phyloP scores from a whole-genome alignment of 1,140 invertebrate species.

The Dreissena rostriformis region DNA sequence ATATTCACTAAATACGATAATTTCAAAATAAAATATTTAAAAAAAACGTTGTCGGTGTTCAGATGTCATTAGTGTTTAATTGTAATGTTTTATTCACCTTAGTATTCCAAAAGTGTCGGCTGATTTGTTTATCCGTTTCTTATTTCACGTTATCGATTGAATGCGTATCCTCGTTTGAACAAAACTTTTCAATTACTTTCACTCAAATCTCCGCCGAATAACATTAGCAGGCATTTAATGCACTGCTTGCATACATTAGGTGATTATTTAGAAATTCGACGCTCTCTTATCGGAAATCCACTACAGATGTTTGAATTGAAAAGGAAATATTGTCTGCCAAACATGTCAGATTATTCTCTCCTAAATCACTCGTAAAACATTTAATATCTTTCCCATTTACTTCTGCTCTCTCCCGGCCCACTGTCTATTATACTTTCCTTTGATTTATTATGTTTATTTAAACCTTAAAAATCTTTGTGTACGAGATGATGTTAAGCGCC shows the following conservation, averaged over 20 bases:
- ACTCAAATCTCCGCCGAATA: neutral
- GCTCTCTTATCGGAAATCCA: neutral
- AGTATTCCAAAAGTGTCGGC: too few species aligned
- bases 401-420: neutral
- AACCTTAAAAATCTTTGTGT: neutral
- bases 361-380: neutral
- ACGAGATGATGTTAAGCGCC: neutral
- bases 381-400: neutral
- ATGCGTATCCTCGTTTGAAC: neutral
- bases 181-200: slow-evolving; percentile 3
- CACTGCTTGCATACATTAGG: neutral
- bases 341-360: neutral
- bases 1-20: too few species aligned
- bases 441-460: slow-evolving; percentile 6
- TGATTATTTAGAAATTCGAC: neutral
- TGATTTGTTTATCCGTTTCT: too few species aligned
- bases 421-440: neutral
- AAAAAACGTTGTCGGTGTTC: too few species aligned
- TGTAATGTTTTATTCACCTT: too few species aligned
- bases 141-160: too few species aligned
- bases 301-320: neutral
- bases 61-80: too few species aligned
- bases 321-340: neutral
- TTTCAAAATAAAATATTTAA: too few species aligned
- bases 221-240: neutral